Base-by-base conservation (phyloP, 2,888 invertebrate genomes). In the Andrena bicolor region DNA sequence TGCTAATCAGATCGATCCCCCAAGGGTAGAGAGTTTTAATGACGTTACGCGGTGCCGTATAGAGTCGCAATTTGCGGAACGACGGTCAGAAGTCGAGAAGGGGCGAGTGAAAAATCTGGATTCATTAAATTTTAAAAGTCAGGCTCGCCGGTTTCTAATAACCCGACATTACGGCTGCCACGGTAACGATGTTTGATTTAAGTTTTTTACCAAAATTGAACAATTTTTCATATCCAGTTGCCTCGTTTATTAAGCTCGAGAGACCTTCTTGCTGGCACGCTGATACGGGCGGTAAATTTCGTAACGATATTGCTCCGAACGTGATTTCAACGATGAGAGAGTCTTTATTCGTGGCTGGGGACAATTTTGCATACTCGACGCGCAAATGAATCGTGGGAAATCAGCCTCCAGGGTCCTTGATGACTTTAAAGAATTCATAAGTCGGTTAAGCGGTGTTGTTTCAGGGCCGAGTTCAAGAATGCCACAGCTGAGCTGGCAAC, bases 371-470 rank as follows among this genome's bases (percentile, higher is more conserved):
- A 8, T 8, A 10, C 30, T 20, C 35, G 26, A 2, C n/a, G 61
- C 10, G 41, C 2, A 51, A 23, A 72, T 13, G 63, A 72, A 35
- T 72, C 30, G 49, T 53, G 28, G 10, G 49, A 64, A 65, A 49
- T 35, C 4, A 7, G 23, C 30, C 30, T 48, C 5, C 26, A 48
- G 53, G 13, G 48, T 10, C 16, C 51, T 61, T 41, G 26, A 26
- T 30, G 66, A 66, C 53, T 66, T 53, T 10, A 30, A 30, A 65
- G 35, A n/a, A 58, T 70, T 63, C 16, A 35, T 69, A 76, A 68
- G 51, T 53, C 70, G 60, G 65, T 80, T 77, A 80, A 77, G 65
- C 58, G 20, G 60, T 16, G 48, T 77, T 65, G 51, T 53, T 71
- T 28, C 23, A 26, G n/a, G 30, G 8, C 20, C 8, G n/a, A 70